phyloP scores from a whole-genome alignment of 2,888 invertebrate species.

The Thereva unica region DNA sequence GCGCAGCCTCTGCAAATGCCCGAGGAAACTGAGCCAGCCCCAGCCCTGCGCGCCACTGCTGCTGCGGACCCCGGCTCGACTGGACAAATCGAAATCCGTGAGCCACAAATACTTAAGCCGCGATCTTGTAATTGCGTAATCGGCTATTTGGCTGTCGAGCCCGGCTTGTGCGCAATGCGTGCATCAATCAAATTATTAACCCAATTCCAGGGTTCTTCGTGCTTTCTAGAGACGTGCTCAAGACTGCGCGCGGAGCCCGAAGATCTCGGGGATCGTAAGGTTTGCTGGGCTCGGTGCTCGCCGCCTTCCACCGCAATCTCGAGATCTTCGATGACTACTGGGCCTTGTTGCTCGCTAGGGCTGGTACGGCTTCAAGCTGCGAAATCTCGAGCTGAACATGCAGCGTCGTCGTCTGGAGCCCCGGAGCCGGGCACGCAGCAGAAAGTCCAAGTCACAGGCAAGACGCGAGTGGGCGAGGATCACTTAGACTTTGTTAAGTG shows the following conservation, averaged over 20 bases:
- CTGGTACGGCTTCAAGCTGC: no score
- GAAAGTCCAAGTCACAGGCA: slow-evolving; percentile 24
- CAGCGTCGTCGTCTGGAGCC: no score
- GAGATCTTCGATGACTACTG: no score
- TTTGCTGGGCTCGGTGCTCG: no score
- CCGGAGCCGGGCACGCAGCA: slow-evolving; percentile 1
- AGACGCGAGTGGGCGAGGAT: slow-evolving; percentile 41
- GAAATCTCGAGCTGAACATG: no score
- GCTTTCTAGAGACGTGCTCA: slow-evolving; percentile 22
- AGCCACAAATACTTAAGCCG: slow-evolving; percentile 22
- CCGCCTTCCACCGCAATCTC: no score
- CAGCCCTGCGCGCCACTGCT: no score
- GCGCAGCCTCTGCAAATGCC: slow-evolving; percentile 7
- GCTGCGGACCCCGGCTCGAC: not conserved
- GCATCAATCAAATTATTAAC: slow-evolving; percentile 43
- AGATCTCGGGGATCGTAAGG: no score
- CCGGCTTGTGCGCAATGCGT: slow-evolving; percentile 36
- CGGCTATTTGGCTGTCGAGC: slow-evolving; percentile 35
- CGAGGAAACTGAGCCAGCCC: slow-evolving; percentile 8
- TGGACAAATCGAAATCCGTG: slow-evolving; percentile 25
- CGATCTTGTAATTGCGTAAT: slow-evolving; percentile 40
- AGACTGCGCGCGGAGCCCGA: not conserved
- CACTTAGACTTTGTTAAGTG: slow-evolving; percentile 43
- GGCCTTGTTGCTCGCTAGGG: no score
- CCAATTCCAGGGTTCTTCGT: slow-evolving; percentile 37